Conservation (phyloP, 2,888 invertebrate species). For the Drosophila nr. perissopoda region DNA sequence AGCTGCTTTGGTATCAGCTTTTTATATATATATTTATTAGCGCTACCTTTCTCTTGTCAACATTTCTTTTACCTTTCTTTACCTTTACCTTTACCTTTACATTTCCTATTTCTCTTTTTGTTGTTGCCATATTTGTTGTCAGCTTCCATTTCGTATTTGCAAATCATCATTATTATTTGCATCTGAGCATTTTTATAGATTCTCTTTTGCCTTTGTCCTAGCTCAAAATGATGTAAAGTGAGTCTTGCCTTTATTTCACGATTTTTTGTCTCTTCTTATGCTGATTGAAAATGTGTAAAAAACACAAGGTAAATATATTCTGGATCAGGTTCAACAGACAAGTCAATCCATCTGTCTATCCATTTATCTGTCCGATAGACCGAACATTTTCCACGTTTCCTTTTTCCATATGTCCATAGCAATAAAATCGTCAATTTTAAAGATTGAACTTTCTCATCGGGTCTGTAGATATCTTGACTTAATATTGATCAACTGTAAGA, state of each 20-base stretch:
- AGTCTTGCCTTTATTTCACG: constrained; percentile 33
- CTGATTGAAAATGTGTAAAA: not conserved
- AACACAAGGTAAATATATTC: not conserved
- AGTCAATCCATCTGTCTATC: not conserved
- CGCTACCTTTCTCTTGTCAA: constrained; percentile 69
- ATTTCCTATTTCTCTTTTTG: constrained; percentile 4
- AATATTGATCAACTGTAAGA: not conserved
- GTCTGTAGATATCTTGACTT: not conserved
- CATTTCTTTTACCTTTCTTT: constrained; percentile 47
- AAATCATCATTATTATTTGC: constrained; percentile 81
- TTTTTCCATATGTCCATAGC: not conserved
- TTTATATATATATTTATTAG: constrained; percentile 75
- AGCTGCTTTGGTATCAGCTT: constrained; percentile 53
- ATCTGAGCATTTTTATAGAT: constrained; percentile 56
- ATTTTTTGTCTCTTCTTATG: constrained; percentile 6
- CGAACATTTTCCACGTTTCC: not conserved
- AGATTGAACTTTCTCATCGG: not conserved
- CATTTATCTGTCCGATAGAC: not conserved
- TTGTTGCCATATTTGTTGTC: constrained; percentile 33
- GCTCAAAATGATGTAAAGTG: constrained; percentile 47
- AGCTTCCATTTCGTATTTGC: constrained; percentile 70
- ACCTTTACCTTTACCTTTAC: constrained; percentile 7
- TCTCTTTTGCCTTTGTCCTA: constrained; percentile 1
- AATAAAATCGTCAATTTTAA: not conserved
- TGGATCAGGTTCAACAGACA: not conserved